A percentile compares a stretch with the other conserved stretches of the same genome.
phyloP scores from a whole-genome alignment of 92 coral and sea anemone genomes.

The Hydrozoanthus gracilis region DNA sequence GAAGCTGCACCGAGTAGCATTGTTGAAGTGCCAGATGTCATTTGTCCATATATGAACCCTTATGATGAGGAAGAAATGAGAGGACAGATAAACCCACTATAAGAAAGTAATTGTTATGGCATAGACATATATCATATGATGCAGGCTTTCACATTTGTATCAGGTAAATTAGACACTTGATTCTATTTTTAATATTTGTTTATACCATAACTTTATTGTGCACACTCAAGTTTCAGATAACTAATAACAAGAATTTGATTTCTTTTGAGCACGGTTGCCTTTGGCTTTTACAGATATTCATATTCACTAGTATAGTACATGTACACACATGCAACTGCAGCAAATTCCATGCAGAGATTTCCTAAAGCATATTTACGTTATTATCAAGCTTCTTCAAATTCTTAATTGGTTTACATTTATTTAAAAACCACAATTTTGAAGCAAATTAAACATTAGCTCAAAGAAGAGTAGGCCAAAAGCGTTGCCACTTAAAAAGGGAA shows the following conservation, averaged over 20 bases:
- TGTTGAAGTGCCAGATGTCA: constrained; percentile 3
- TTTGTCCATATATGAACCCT: constrained; percentile 9
- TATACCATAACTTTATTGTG: not conserved
- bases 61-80: not conserved
- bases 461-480: not conserved
- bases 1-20: not conserved
- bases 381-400: not conserved
- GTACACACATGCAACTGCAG: not conserved
- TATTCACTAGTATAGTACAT: not conserved
- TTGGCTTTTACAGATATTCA: not conserved
- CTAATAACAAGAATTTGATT: not conserved
- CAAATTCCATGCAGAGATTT: not conserved
- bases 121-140: constrained; percentile 7
- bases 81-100: constrained; percentile 5
- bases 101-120: constrained; percentile 4
- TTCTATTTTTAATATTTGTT: not conserved
- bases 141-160: too few relatives aligned
- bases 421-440: not conserved
- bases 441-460: not conserved
- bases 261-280: too few relatives aligned
- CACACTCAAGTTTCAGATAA: not conserved
- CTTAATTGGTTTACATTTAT: not conserved
- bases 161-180: not conserved
- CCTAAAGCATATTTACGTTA: not conserved
- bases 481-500: not conserved